These are phyloP conservation scores for Crocallis elinguaria DNA, from an alignment of 2,888 invertebrate genomes.

Conservation along the genomic window DNA sequence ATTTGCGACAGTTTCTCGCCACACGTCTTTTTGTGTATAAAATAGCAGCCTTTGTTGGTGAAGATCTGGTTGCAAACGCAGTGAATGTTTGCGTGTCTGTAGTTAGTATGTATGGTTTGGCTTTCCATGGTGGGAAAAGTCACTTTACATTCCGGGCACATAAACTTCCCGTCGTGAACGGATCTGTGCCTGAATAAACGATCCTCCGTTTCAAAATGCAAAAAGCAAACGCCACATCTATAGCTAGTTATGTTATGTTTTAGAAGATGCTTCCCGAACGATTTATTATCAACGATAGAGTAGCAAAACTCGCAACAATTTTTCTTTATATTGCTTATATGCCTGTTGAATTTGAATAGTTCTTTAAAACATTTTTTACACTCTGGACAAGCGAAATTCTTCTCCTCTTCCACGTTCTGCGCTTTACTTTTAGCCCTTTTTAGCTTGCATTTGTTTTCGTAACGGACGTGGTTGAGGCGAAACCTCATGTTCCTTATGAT, in stretches of 20 bases:
- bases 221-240: slow-evolving; percentile 48
- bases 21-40: slow-evolving; percentile 38
- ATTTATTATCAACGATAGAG: slow-evolving; percentile 38
- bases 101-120: slow-evolving; percentile 44
- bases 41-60: slow-evolving; percentile 49
- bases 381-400: slow-evolving; percentile 43
- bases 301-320: slow-evolving; percentile 51
- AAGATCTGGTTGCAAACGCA: slow-evolving; percentile 53
- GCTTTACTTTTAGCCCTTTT: slow-evolving; percentile 2
- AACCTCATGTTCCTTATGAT: slow-evolving; percentile 34
- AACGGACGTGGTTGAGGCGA: slow-evolving; percentile 19
- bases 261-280: slow-evolving; percentile 39
- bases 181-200: slow-evolving; percentile 38
- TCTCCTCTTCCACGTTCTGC: neutral
- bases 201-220: slow-evolving; percentile 38
- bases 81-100: slow-evolving; percentile 41
- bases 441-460: neutral
- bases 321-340: slow-evolving; percentile 46
- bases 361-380: slow-evolving; percentile 43
- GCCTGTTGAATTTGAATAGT: slow-evolving; percentile 45
- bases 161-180: slow-evolving; percentile 28
- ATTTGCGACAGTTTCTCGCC: slow-evolving; percentile 27
- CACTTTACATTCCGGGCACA: slow-evolving; percentile 51
- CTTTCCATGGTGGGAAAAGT: slow-evolving; percentile 39
- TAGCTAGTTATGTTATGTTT: slow-evolving; percentile 38